Evolutionary conservation across 2,888 invertebrate genomes (phyloP), one percentile per base, ranked within the genome.

Genomic region (Cremastinae sp.): DNA sequence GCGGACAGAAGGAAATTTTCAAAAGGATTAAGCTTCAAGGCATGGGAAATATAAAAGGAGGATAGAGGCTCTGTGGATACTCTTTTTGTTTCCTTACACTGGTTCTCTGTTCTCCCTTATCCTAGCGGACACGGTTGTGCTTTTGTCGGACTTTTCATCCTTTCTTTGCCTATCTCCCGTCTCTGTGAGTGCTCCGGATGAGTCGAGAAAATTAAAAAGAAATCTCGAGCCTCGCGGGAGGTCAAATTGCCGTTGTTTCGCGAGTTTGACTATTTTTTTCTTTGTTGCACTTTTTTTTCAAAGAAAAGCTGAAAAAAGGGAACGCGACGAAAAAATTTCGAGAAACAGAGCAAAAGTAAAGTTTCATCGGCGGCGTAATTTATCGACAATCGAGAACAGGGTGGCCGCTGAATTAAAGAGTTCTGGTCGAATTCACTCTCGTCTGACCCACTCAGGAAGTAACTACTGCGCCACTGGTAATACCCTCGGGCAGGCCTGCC

Each of bases 381-480:
- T 64, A 73, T 76, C 73, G 73, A 59, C 43, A 51, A 76, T 58
- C 53, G 64, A 47, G 59, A 75, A 20, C 53, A 41, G 7, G 38
- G 45, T n/a, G 16, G 9, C 28, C 51, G 43, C 10, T 18, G 18
- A 41, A 53, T 14, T 14, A 53, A n/a, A 53, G 34, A 66, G 45
- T 58, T 62, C 45, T 34, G 18, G 54, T 56, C 22, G 41, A 51
- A 14, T 53, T 47, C 43, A 28, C 43, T 10, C 12, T 51, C 45
- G 76, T 69, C 76, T 69, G 73, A 69, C 69, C 69, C 54, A 76
- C 59, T 73, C 73, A 64, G 54, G 73, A 61, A 64, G 64, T 73
- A 58, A 61, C 68, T 73, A 73, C 76, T 76, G 49, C n/a, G n/a
- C 8, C 9, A 38, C 69, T 45, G 36, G 43, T 45, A 8, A 41